These are phyloP conservation scores for Daphoenositta chrysoptera DNA, from an alignment of 2,113 vertebrate species.

Conservation along the genomic window DNA sequence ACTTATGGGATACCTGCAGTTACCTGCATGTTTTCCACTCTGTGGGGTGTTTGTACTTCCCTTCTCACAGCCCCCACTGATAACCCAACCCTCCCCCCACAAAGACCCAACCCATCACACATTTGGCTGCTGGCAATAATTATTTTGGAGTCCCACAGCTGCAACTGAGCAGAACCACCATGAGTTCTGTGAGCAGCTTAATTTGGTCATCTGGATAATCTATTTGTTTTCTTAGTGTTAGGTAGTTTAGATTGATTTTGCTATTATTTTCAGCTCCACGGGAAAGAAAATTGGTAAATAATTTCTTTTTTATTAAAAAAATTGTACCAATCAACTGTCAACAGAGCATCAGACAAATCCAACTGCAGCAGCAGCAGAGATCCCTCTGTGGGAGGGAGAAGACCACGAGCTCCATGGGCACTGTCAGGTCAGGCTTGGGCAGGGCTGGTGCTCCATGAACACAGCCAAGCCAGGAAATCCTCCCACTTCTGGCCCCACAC, in stretches of 20 bases:
- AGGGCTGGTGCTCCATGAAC: neutral
- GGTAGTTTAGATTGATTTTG: conserved; percentile 30
- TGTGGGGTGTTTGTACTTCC: neutral
- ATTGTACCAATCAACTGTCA: neutral
- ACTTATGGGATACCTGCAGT: neutral
- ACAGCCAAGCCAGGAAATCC: neutral
- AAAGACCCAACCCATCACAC: neutral
- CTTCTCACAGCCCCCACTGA: neutral
- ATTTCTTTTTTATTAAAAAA: neutral
- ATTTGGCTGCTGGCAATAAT: neutral
- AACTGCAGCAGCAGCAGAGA: neutral
- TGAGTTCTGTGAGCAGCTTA: neutral
- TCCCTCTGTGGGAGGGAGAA: neutral
- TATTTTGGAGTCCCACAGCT: neutral
- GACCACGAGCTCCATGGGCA: neutral
- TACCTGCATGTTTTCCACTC: neutral
- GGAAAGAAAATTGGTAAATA: neutral
- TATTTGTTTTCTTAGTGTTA: conserved; percentile 18
- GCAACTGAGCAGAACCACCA: neutral
- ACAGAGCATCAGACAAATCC: neutral
- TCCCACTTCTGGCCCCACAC: neutral
- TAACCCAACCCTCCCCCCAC: neutral
- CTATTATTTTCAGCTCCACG: neutral
- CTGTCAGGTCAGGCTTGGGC: neutral
- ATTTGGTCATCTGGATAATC: conserved; percentile 12